A percentile compares a stretch with the other conserved stretches of the same genome.
Conservation (phyloP, 2,888 invertebrate genomes). For the Agonopterix arenella region DNA sequence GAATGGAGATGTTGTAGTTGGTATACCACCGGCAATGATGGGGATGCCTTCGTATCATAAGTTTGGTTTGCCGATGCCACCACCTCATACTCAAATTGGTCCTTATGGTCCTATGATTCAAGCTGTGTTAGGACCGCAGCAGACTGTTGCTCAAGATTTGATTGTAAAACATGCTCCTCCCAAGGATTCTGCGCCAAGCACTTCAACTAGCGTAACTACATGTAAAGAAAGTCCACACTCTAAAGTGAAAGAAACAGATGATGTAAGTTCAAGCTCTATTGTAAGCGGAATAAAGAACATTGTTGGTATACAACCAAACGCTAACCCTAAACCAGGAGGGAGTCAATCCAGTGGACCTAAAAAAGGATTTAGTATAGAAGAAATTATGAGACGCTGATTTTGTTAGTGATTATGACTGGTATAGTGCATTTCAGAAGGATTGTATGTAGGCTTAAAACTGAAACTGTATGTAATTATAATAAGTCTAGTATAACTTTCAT, state of each 20-base stretch:
- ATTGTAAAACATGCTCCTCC: slow-evolving; percentile 73
- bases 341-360: slow-evolving; percentile 80
- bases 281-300: slow-evolving; percentile 70
- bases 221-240: slow-evolving; percentile 44
- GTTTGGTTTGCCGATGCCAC: slow-evolving; percentile 65
- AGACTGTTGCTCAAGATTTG: slow-evolving; percentile 71
- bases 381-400: slow-evolving; percentile 89
- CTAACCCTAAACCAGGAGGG: slow-evolving; percentile 69
- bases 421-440: slow-evolving; percentile 23
- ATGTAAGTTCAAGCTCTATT: slow-evolving; percentile 52
- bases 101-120: slow-evolving; percentile 56
- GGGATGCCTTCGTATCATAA: slow-evolving; percentile 70
- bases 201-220: slow-evolving; percentile 55
- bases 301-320: slow-evolving; percentile 65
- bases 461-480: slow-evolving; percentile 12
- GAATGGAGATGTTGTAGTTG: slow-evolving; percentile 51
- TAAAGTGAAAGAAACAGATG: slow-evolving; percentile 39
- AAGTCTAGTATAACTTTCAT: slow-evolving; percentile 31
- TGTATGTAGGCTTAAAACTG: slow-evolving; percentile 5
- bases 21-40: slow-evolving; percentile 55
- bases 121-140: slow-evolving; percentile 60
- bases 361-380: slow-evolving; percentile 93
- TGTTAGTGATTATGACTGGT: slow-evolving; percentile 11
- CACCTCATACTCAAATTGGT: slow-evolving; percentile 58
- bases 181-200: slow-evolving; percentile 55